phyloP scores from a whole-genome alignment of 2,113 vertebrate genomes.

The Numida meleagris region DNA sequence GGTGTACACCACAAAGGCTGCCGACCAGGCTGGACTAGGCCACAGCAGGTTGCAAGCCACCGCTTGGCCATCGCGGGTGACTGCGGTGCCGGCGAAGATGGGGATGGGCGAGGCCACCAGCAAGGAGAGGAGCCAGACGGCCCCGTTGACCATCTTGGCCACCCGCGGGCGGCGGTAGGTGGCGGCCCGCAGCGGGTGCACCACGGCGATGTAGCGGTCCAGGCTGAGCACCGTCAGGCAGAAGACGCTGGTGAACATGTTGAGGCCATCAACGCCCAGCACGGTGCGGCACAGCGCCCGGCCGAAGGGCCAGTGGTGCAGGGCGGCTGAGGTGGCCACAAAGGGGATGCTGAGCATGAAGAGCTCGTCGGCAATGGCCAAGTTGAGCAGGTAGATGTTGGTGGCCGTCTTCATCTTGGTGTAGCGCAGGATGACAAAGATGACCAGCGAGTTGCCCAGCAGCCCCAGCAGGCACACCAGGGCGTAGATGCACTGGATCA shows the following conservation, averaged over 20 bases:
- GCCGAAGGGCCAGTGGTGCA: slow-evolving; percentile 91
- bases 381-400: slow-evolving; percentile 92
- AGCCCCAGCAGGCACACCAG: slow-evolving; percentile 89
- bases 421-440: slow-evolving; percentile 90
- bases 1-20: slow-evolving; percentile 87
- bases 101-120: slow-evolving; percentile 89
- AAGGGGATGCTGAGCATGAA: slow-evolving; percentile 91
- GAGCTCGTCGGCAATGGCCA: slow-evolving; percentile 89
- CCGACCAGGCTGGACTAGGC: slow-evolving; percentile 85
- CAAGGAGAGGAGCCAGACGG: slow-evolving; percentile 87
- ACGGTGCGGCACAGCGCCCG: slow-evolving; percentile 87
- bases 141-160: slow-evolving; percentile 88
- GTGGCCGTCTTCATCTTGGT: slow-evolving; percentile 93
- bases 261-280: slow-evolving; percentile 88
- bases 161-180: slow-evolving; percentile 88
- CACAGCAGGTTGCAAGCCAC: slow-evolving; percentile 90
- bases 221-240: slow-evolving; percentile 90
- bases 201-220: slow-evolving; percentile 89
- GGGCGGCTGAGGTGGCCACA: slow-evolving; percentile 84
- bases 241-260: slow-evolving; percentile 92
- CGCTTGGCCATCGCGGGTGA: slow-evolving; percentile 83
- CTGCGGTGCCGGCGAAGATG: slow-evolving; percentile 82
- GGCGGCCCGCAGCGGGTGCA: slow-evolving; percentile 89
- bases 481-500: slow-evolving; percentile 87
- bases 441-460: slow-evolving; percentile 90